A percentile compares a stretch with the other conserved stretches of the same genome.
Evolutionary conservation across 2,797 vertebrate species (phyloP).

Genomic region (Onychomys leucogaster): DNA sequence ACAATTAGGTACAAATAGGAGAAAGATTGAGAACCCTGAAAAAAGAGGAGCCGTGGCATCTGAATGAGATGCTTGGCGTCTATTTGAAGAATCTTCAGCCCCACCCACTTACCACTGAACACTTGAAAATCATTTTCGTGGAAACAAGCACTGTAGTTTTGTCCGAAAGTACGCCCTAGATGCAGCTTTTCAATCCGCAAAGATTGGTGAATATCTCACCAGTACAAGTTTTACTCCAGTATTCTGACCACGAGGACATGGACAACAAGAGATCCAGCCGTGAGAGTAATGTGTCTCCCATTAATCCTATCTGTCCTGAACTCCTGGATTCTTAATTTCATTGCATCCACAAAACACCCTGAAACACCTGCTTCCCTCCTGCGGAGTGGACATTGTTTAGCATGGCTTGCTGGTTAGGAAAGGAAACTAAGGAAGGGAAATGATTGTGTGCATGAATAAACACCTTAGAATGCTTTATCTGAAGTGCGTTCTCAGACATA

Average conservation of each 20-base stretch:
- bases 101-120: neutral
- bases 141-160: neutral
- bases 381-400: constrained; percentile 13
- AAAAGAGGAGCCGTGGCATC: neutral
- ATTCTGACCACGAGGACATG: neutral
- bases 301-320: neutral
- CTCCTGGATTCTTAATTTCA: neutral
- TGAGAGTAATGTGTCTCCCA: neutral
- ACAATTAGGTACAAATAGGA: neutral
- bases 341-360: neutral
- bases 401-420: constrained; percentile 26
- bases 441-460: neutral
- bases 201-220: neutral
- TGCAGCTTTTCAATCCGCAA: neutral
- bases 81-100: neutral
- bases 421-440: constrained; percentile 20
- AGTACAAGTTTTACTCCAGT: neutral
- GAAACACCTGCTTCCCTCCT: constrained; percentile 30
- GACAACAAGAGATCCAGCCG: neutral
- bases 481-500: constrained; percentile 2
- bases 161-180: neutral
- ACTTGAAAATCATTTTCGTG: neutral
- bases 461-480: neutral
- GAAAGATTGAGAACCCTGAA: neutral
- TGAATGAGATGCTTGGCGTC: neutral